Percentiles rank a stretch among this genome's conserved stretches.
Evolutionary conservation across 1,140 invertebrate genomes (phyloP).

Genomic region (Semibalanus balanoides): DNA sequence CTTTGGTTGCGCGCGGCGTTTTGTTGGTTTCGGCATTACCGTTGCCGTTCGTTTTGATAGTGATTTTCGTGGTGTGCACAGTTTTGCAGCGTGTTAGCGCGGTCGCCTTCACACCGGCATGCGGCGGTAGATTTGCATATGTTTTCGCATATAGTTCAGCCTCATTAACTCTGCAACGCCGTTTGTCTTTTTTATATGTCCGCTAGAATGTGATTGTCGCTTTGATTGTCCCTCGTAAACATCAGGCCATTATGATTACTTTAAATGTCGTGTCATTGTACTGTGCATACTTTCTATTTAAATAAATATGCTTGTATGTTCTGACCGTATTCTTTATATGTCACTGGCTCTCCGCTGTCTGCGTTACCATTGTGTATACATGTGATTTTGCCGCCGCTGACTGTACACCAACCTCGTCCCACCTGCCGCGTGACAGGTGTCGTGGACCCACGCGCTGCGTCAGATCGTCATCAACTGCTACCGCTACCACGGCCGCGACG

Average conservation of each 20-base stretch:
- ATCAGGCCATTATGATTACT: too few relatives aligned
- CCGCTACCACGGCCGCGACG: slow-evolving; percentile 92
- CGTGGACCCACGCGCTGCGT: slow-evolving; percentile 92
- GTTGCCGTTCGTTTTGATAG: neutral
- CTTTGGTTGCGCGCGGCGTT: neutral
- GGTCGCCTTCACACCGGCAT: neutral
- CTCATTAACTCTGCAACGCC: neutral
- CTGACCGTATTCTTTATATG: too few relatives aligned
- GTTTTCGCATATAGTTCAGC: neutral
- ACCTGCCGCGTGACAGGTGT: slow-evolving; percentile 55
- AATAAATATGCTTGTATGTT: too few relatives aligned
- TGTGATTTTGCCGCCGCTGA: too few relatives aligned
- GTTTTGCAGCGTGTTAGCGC: neutral
- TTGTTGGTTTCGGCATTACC: neutral
- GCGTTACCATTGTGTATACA: too few relatives aligned
- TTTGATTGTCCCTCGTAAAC: neutral
- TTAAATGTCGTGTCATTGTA: too few relatives aligned
- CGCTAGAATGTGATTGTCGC: neutral
- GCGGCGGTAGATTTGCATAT: neutral
- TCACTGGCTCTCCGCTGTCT: too few relatives aligned
- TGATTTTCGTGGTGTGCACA: neutral
- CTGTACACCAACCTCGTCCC: too few relatives aligned
- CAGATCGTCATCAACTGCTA: slow-evolving; percentile 98
- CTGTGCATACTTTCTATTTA: too few relatives aligned
- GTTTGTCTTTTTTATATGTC: too few relatives aligned